Evolutionary conservation across 2,888 invertebrate species (phyloP).

Genomic region (Ceramica pisi): DNA sequence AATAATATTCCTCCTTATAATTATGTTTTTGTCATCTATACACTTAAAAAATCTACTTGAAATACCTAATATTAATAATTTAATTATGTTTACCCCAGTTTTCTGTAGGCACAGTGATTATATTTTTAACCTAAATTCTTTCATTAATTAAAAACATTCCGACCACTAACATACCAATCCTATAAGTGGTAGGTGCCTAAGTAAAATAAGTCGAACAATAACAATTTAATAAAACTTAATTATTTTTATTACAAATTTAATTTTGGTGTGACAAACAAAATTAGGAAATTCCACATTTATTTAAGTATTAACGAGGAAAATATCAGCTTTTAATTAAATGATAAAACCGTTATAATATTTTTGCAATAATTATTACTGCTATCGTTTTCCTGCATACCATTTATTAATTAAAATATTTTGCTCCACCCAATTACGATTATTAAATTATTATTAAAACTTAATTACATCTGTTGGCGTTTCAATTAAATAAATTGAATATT

Average conservation of each 20-base stretch:
- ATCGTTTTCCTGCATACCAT: constrained; percentile 68
- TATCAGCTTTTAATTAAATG: constrained; percentile 59
- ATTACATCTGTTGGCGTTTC: constrained; percentile 45
- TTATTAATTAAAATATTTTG: constrained; percentile 57
- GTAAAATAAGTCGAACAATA: not conserved
- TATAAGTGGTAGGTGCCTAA: not conserved
- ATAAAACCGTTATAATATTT: constrained; percentile 64
- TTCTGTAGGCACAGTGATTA: not conserved
- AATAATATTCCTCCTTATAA: too few species aligned
- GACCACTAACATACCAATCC: too few species aligned
- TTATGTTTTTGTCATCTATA: not conserved
- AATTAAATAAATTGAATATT: constrained; percentile 52
- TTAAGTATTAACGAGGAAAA: constrained; percentile 65
- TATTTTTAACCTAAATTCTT: not conserved
- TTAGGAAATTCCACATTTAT: constrained; percentile 64
- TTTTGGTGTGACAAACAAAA: constrained; percentile 56
- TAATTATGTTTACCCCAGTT: not conserved
- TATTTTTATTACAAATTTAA: constrained; percentile 21
- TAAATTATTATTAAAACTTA: constrained; percentile 56
- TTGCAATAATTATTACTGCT: constrained; percentile 60
- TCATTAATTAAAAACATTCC: not conserved
- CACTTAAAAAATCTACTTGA: too few species aligned
- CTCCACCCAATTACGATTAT: constrained; percentile 52
- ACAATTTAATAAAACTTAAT: not conserved
- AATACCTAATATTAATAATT: too few species aligned